Base-by-base conservation (phyloP, 2,888 invertebrate genomes). In the Pterostichus niger region DNA sequence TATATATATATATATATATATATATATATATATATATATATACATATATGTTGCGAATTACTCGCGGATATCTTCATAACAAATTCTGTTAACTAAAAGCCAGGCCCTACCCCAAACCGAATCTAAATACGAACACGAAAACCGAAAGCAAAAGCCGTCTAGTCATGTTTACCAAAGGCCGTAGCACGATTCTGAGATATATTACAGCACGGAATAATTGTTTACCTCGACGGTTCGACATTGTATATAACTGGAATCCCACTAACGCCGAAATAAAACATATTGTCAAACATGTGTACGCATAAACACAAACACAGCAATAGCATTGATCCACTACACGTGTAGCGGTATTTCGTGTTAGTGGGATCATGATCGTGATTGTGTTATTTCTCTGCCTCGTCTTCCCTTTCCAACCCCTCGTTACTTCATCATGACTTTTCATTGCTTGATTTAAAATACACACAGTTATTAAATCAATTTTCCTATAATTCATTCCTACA, bases 221-320 rank as follows among this genome's bases (percentile, higher is more conserved):
- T 71, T 71, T 71, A 71, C 68, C 44, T 71, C 44, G 68, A 71
- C 44, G 68, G 68, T 15, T 44, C 68, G 44, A 71, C 68, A 71
- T 17, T 44, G 44, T 44, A 71, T 44, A 71, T 44, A 71, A 44
- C 40, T 71, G 68, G 68, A 44, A 71, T 71, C 68, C 68, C 68
- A 71, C 68, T 44, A 71, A 71, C 68, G 68, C 44, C 68, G 68
- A 71, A 71, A 71, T 44, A 71, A 71, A 71, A 71, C 68, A 71
- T 40, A 71, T 71, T 71, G 68, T 71, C 68, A 40, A 71, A 71
- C 40, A 71, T 71, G 68, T 44, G 68, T 71, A 71, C 68, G 44
- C 17, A 11, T 17, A 40, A 71, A 71, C 68, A 71, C 68, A 71
- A 71, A 44, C 68, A 64, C 13, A 64, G 33, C 64, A 6, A 33